phyloP scores from a whole-genome alignment of 2,888 invertebrate genomes.

The Sminthurides aquaticus region DNA sequence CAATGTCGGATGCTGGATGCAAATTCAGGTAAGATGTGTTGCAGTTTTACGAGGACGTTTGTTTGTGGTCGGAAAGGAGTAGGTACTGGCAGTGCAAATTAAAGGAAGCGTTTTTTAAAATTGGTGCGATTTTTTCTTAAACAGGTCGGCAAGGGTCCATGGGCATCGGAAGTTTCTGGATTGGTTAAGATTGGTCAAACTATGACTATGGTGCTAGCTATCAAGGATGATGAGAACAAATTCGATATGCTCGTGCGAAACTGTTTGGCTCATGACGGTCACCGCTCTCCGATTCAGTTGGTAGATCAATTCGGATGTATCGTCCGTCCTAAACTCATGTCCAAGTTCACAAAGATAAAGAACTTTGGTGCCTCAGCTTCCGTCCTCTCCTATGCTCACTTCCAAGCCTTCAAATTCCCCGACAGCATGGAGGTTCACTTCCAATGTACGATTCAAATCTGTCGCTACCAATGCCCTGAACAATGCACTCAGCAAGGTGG shows the following conservation, averaged over 20 bases:
- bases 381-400: slow-evolving; percentile 42
- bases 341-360: slow-evolving; percentile 86
- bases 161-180: slow-evolving; percentile 91
- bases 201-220: slow-evolving; percentile 93
- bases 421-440: slow-evolving; percentile 76
- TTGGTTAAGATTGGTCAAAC: slow-evolving; percentile 91
- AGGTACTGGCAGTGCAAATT: too few relatives aligned
- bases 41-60: not conserved
- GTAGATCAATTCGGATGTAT: slow-evolving; percentile 90
- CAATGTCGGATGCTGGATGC: slow-evolving; percentile 96
- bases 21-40: slow-evolving; percentile 66
- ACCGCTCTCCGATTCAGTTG: slow-evolving; percentile 83
- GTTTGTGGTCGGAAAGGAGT: not conserved
- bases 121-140: too few relatives aligned
- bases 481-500: slow-evolving; percentile 60
- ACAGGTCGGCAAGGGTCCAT: slow-evolving; percentile 78
- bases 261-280: slow-evolving; percentile 90
- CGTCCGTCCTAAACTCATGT: slow-evolving; percentile 85
- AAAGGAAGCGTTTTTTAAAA: not conserved
- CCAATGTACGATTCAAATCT: slow-evolving; percentile 50
- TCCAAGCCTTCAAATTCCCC: slow-evolving; percentile 80
- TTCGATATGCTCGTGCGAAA: slow-evolving; percentile 92
- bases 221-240: slow-evolving; percentile 89
- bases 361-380: slow-evolving; percentile 87
- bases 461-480: slow-evolving; percentile 84